Conservation (phyloP, 2,888 invertebrate species). For the Aelia acuminata region DNA sequence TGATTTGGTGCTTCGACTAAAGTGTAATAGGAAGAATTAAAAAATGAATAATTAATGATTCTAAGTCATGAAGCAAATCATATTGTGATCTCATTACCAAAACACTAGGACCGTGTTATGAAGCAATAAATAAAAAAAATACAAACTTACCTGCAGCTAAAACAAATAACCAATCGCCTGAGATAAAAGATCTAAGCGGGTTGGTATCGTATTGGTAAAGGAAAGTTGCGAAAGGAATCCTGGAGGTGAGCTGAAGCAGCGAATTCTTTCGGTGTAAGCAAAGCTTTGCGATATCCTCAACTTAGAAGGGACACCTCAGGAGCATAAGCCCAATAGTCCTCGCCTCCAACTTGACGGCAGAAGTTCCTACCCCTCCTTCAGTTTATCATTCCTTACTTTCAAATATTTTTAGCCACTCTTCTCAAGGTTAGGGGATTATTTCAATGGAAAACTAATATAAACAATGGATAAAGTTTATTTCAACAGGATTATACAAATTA, state of each 20-base stretch:
- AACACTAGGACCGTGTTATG: too few relatives aligned
- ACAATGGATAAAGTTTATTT: too few relatives aligned
- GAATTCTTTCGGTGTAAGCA: background rate
- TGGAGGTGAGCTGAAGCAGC: background rate
- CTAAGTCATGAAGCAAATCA: too few relatives aligned
- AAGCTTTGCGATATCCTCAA: background rate
- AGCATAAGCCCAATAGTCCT: background rate
- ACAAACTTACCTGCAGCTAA: too few relatives aligned
- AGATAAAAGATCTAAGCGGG: background rate
- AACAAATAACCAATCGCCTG: background rate
- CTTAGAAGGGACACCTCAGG: background rate
- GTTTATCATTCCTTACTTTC: background rate
- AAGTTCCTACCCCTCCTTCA: background rate
- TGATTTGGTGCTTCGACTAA: too few relatives aligned
- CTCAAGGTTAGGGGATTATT: background rate
- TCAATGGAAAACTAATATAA: too few relatives aligned
- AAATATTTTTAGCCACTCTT: background rate
- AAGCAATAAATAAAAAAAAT: too few relatives aligned
- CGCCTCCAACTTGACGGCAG: background rate
- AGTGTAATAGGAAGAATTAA: too few relatives aligned
- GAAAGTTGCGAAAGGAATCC: background rate
- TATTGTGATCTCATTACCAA: too few relatives aligned
- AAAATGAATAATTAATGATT: too few relatives aligned
- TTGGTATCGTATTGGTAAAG: background rate
- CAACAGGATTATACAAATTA: too few relatives aligned